Evolutionary conservation across 2,113 vertebrate species (phyloP).

Genomic region (Dolichotis patagonum): DNA sequence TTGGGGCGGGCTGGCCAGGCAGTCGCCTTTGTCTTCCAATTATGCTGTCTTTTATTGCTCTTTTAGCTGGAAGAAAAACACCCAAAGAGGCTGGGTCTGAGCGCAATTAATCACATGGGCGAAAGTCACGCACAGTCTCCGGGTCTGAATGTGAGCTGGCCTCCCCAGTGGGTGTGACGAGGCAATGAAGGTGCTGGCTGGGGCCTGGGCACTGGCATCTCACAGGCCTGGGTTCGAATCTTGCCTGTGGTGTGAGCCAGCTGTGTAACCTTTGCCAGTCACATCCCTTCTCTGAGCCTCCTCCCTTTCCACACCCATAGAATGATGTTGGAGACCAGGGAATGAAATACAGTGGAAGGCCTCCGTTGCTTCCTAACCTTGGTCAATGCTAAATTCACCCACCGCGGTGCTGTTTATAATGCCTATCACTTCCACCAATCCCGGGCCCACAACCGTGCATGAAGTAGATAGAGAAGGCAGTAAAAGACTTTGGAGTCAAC

Average conservation of each 20-base stretch:
- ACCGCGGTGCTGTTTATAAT: not conserved
- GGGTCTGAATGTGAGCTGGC: not conserved
- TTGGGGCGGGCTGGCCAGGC: conserved; percentile 79
- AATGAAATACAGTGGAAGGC: not conserved
- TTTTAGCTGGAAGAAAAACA: conserved; percentile 73
- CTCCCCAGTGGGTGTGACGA: not conserved
- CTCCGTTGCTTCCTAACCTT: not conserved
- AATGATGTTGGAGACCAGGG: not conserved
- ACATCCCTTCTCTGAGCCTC: not conserved
- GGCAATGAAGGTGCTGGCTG: fast-evolving
- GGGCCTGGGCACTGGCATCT: not conserved
- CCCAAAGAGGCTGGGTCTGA: conserved; percentile 65
- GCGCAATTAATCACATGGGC: conserved; percentile 72
- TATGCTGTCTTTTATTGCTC: conserved; percentile 79
- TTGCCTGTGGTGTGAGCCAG: not conserved
- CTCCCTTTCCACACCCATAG: not conserved
- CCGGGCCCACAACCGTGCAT: not conserved
- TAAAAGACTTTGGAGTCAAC: not conserved
- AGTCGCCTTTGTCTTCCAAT: conserved; percentile 81
- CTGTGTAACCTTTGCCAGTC: not conserved
- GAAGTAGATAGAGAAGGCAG: not conserved
- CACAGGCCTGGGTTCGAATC: not conserved
- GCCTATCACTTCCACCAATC: not conserved
- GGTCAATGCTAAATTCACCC: fast-evolving
- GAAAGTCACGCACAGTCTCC: not conserved